Conservation (phyloP, 2,888 invertebrate species). For the Macaria notata region DNA sequence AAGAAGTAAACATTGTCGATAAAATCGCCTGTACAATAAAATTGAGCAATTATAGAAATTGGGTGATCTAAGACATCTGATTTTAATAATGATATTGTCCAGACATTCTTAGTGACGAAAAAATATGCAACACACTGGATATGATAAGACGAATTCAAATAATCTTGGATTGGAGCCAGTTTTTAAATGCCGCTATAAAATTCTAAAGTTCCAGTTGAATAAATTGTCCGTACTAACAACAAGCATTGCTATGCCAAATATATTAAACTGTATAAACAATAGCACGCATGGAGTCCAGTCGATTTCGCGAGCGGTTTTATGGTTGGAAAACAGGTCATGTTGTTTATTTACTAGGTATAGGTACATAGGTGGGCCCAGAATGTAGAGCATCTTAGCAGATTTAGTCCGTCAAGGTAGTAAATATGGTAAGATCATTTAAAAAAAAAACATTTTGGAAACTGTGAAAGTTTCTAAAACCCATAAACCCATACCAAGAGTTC, state of each 20-base stretch:
- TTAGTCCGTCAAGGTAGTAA: no score
- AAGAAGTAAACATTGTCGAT: no score
- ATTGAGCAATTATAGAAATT: no score
- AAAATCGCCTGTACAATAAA: no score
- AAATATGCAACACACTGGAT: constrained; percentile 59
- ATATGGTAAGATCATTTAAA: no score
- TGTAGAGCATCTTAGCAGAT: no score
- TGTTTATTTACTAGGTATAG: background rate
- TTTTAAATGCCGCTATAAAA: constrained; percentile 72
- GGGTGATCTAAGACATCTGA: no score
- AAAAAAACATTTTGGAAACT: no score
- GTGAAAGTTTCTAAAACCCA: no score
- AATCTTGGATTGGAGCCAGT: constrained; percentile 65
- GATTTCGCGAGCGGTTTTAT: constrained; percentile 14
- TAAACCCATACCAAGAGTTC: no score
- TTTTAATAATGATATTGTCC: background rate
- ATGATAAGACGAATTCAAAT: constrained; percentile 56
- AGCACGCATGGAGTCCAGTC: constrained; percentile 21
- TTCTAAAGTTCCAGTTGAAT: constrained; percentile 65
- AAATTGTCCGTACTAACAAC: constrained; percentile 54
- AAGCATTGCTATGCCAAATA: constrained; percentile 59
- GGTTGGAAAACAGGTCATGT: constrained; percentile 15
- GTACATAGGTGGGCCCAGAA: no score
- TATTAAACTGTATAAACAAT: constrained; percentile 62
- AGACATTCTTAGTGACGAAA: constrained; percentile 9